Conservation (phyloP, 2,888 invertebrate genomes). For the Dioctria linearis region DNA sequence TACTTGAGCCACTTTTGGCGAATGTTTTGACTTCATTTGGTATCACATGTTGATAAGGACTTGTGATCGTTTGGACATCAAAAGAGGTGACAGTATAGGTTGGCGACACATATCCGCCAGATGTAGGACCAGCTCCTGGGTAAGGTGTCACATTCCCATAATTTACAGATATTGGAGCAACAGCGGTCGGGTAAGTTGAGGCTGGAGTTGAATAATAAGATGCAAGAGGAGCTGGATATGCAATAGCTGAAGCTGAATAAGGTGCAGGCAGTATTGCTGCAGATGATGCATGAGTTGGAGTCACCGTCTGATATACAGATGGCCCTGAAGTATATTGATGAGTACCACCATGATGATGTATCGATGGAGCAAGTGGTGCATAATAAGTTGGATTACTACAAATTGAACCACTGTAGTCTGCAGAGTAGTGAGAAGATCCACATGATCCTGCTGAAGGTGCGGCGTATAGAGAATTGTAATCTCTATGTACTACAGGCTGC, state of each 20-base stretch:
- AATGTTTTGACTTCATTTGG: not conserved
- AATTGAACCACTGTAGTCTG: not conserved
- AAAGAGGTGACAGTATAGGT: conserved; percentile 39
- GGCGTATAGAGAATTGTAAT: not conserved
- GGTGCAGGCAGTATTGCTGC: not conserved
- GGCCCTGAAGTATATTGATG: conserved; percentile 4
- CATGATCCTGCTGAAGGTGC: not conserved
- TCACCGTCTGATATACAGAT: conserved; percentile 4
- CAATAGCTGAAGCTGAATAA: not conserved
- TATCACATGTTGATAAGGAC: conserved; percentile 20
- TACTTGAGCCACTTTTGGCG: conserved; percentile 21
- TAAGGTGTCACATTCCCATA: not conserved
- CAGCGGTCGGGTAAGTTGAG: not conserved
- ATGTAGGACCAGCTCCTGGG: not conserved
- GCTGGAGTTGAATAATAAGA: not conserved
- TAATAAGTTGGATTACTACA: not conserved
- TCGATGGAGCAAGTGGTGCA: not conserved
- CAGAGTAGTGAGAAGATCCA: not conserved
- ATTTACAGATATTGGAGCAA: not conserved
- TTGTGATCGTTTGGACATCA: conserved; percentile 29
- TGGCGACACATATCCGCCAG: not conserved
- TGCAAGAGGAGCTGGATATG: not conserved
- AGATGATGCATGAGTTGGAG: conserved; percentile 8
- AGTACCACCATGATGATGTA: not conserved
- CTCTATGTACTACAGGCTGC: conserved; percentile 6